Conservation (phyloP, 2,797 vertebrate genomes). For the Bradypodion ventrale region DNA sequence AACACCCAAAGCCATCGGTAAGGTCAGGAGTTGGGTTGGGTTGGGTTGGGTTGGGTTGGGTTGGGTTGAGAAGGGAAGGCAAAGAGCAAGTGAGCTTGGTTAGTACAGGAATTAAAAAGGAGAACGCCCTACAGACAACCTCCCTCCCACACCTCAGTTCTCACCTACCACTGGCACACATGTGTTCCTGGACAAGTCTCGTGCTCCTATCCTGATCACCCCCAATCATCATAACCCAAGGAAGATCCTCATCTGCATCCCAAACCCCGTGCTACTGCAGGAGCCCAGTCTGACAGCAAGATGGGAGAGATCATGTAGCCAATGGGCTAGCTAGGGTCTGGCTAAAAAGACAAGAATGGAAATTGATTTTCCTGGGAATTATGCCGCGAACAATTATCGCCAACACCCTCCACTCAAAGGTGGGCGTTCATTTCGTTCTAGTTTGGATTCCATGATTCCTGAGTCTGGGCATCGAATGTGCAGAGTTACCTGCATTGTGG, state of each 20-base stretch:
- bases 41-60: constrained; percentile 47
- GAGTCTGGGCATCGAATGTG: not conserved
- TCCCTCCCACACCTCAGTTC: not conserved
- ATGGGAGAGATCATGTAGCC: not conserved
- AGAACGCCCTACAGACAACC: not conserved
- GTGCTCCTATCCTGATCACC: not conserved
- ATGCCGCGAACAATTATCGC: not conserved
- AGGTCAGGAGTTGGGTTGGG: constrained; percentile 39
- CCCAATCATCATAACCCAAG: not conserved
- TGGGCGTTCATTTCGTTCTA: not conserved
- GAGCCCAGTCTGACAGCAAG: not conserved
- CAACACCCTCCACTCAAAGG: not conserved
- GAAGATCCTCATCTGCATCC: not conserved
- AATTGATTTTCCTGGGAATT: not conserved
- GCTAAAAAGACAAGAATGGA: not conserved
- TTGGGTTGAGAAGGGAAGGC: constrained; percentile 14
- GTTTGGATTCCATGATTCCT: not conserved
- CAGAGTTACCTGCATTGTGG: not conserved
- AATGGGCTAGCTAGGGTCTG: not conserved
- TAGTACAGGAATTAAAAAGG: not conserved
- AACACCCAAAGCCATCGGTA: constrained; percentile 12
- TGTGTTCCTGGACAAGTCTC: too few relatives aligned
- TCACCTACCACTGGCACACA: not conserved
- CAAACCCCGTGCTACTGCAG: not conserved
- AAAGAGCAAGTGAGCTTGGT: not conserved